Base-by-base conservation (phyloP, 2,888 invertebrate species). In the Phrixothrix hirtus region DNA sequence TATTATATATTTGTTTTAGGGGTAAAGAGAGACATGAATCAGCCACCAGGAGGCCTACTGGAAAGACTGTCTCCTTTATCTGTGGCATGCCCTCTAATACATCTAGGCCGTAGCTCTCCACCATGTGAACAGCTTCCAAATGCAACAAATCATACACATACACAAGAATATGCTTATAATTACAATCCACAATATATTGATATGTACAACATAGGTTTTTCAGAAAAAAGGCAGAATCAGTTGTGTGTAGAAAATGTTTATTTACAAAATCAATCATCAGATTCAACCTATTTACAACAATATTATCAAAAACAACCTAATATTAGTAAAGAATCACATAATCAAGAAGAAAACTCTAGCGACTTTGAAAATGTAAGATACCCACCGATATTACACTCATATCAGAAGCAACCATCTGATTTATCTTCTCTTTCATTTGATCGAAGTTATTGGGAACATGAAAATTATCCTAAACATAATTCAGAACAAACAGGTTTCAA, bases 41-140 rank as follows among this genome's bases (percentile, higher is more conserved):
- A 65, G 57, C 64, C 68, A 55, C 62, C 72, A 58, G 69, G 67
- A 58, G 69, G 67, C 47, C 63, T 69, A 35, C 56, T 72, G 60
- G 72, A 74, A 56, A 67, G 71, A 55, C 61, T 73, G 48, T 73
- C 73, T 47, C 76, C 77, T 53, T 74, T 78, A 62, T 78, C 78
- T 36, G 71, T 79, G 67, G 79, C 80, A 65, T 84, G 83, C 70
- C 84, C 84, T 47, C 73, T 84, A 65, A 83, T 83, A 54, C 82
- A 81, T 57, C 71, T 83, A 59, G 83, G 82, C 27, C 77, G 81
- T 54, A 76, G 21, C 53, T 76, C 78, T 37, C 76, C 77, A 16
- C 70, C 68, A 57, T 50, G 59, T 31, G 60, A 66, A 48, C 57
- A 59, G 48, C 41, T 55, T 51, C 42, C 58, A 31, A 48, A 61